Percentiles rank a stretch among this genome's conserved stretches.
Conservation (phyloP, 2,113 vertebrate species). For the Aegotheles bennettii region DNA sequence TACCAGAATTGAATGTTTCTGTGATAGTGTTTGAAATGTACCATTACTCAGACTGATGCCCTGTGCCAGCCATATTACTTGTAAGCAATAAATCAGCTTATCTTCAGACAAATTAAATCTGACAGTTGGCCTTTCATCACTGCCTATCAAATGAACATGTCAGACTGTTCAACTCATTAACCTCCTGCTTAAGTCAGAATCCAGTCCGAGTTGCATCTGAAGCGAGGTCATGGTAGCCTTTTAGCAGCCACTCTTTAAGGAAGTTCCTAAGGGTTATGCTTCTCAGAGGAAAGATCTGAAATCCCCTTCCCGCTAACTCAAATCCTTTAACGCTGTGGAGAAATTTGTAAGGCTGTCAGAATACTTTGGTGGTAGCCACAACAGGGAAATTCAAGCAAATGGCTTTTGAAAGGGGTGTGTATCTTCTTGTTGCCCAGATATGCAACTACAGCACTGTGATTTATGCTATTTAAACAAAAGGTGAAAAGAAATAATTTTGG, state of each 20-base stretch:
- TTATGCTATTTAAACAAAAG: background rate
- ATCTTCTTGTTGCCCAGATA: background rate
- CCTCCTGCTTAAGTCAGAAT: conserved; percentile 31
- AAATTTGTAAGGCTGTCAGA: background rate
- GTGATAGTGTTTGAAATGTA: background rate
- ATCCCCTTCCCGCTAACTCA: background rate
- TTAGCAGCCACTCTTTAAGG: background rate
- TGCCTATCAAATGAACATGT: conserved; percentile 41
- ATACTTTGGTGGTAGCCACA: background rate
- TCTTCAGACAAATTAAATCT: conserved; percentile 50
- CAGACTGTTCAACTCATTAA: conserved; percentile 52
- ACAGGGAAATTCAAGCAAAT: background rate
- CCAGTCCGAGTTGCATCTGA: background rate
- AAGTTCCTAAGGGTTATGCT: background rate
- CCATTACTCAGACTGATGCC: background rate
- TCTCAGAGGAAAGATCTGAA: background rate
- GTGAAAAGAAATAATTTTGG: background rate
- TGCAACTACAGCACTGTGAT: background rate
- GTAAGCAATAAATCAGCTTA: conserved; percentile 64
- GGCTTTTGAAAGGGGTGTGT: background rate
- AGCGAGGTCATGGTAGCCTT: background rate
- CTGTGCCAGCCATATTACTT: conserved; percentile 9
- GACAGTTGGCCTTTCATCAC: conserved; percentile 56
- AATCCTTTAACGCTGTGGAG: background rate
- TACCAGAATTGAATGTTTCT: background rate